Conservation (phyloP, 2,888 invertebrate species). For the Drosophila affinis region DNA sequence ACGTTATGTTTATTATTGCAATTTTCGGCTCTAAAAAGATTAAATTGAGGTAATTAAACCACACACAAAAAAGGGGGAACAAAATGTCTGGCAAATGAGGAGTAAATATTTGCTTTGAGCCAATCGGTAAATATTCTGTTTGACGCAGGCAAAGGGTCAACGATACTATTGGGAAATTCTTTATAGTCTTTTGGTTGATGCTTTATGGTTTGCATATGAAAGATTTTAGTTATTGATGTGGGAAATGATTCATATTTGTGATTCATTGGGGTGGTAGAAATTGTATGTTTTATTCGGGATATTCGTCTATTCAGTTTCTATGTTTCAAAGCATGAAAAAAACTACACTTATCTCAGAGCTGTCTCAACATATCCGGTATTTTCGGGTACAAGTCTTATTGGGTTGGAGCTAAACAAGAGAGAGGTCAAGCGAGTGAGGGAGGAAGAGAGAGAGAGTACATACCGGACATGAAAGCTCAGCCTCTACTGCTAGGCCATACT, state of each 20-base stretch:
- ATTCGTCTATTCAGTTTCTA: too few species aligned
- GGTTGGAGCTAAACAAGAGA: neutral
- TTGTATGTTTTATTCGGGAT: too few species aligned
- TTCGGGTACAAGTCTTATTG: neutral
- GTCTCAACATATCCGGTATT: neutral
- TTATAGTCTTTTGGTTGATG: neutral
- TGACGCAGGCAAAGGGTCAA: constrained; percentile 47
- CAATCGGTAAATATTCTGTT: constrained; percentile 21
- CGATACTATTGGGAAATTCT: constrained; percentile 2
- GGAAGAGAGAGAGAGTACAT: too few species aligned
- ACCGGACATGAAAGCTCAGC: too few species aligned
- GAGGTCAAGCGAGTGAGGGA: too few species aligned
- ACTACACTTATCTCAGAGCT: too few species aligned
- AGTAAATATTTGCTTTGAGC: constrained; percentile 42
- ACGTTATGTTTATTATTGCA: constrained; percentile 65
- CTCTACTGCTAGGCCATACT: too few species aligned
- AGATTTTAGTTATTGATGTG: neutral
- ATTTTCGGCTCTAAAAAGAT: constrained; percentile 42
- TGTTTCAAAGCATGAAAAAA: too few species aligned
- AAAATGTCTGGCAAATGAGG: constrained; percentile 14
- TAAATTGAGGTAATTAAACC: constrained; percentile 60
- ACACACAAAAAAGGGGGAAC: constrained; percentile 33
- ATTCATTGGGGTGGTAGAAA: neutral
- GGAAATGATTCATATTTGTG: neutral
- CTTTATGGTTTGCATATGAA: neutral